Percentiles rank a stretch among this genome's conserved stretches.
Evolutionary conservation across 2,113 vertebrate species (phyloP).

Genomic region (Labeo catla): DNA sequence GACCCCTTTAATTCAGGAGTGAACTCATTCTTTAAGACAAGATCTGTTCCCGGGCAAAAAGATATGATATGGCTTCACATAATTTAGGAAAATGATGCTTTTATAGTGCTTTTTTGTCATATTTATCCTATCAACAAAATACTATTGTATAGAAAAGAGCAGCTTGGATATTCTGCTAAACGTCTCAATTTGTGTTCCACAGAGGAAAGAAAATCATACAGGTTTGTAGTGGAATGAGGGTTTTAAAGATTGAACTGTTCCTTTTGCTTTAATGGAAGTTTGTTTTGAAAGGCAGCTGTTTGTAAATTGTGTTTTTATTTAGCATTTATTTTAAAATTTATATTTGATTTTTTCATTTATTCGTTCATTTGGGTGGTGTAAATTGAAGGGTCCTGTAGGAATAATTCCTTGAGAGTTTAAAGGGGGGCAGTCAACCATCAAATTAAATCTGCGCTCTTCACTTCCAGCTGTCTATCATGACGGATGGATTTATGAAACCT

Average conservation of each 20-base stretch:
- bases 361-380: slow-evolving; percentile 43
- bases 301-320: neutral
- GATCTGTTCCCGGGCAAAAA: too few relatives aligned
- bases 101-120: too few relatives aligned
- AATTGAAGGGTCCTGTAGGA: slow-evolving; percentile 48
- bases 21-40: too few relatives aligned
- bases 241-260: neutral
- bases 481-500: slow-evolving; percentile 57
- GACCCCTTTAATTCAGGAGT: too few relatives aligned
- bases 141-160: neutral
- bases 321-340: neutral
- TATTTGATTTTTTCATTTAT: neutral
- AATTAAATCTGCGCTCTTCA: slow-evolving; percentile 61
- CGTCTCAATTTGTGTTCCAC: neutral
- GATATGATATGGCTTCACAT: too few relatives aligned
- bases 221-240: neutral
- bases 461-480: slow-evolving; percentile 58
- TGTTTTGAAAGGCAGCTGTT: neutral
- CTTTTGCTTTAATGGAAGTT: neutral
- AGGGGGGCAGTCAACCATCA: slow-evolving; percentile 56
- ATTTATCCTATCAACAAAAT: too few relatives aligned
- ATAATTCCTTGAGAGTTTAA: slow-evolving; percentile 52
- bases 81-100: too few relatives aligned
- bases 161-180: neutral
- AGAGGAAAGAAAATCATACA: neutral